Conservation (phyloP, 1,140 invertebrate species). For the Nasonia giraulti region DNA sequence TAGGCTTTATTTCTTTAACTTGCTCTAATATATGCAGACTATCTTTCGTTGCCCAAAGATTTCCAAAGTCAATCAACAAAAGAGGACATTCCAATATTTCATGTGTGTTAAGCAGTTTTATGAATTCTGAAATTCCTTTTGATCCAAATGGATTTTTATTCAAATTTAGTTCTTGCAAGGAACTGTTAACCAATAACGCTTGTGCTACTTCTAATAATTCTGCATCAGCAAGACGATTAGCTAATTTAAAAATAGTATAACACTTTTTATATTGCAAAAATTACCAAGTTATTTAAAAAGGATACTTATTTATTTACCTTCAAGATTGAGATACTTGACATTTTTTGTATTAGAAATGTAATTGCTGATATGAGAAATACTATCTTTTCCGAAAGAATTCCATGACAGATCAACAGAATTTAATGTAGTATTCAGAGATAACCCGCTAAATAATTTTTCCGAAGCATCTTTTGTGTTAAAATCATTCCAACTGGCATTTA, state of each 20-base stretch:
- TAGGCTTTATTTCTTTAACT: slow-evolving; percentile 58
- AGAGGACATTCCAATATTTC: slow-evolving; percentile 56
- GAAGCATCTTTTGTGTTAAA: slow-evolving; percentile 59
- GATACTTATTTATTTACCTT: slow-evolving; percentile 56
- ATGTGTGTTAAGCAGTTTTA: slow-evolving; percentile 53
- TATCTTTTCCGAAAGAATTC: slow-evolving; percentile 64
- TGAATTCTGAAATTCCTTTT: slow-evolving; percentile 58
- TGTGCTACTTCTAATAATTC: slow-evolving; percentile 58
- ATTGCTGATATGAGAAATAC: slow-evolving; percentile 51
- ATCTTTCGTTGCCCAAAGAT: slow-evolving; percentile 68
- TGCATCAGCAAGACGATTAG: slow-evolving; percentile 61
- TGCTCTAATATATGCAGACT: slow-evolving; percentile 61
- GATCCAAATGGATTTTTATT: slow-evolving; percentile 64
- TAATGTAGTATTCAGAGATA: slow-evolving; percentile 60
- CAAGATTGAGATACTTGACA: slow-evolving; percentile 60
- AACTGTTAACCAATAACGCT: slow-evolving; percentile 60
- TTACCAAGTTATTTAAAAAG: not conserved
- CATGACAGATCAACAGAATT: slow-evolving; percentile 68
- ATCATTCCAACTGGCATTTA: slow-evolving; percentile 74
- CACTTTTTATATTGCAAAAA: not conserved
- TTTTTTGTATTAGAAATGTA: slow-evolving; percentile 53
- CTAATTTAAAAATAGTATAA: slow-evolving; percentile 53
- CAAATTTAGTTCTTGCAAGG: slow-evolving; percentile 60
- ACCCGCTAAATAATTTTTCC: slow-evolving; percentile 60
- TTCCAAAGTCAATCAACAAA: slow-evolving; percentile 67